Conservation (phyloP, 2,888 invertebrate species). For the Pachliopta kotzebuea region DNA sequence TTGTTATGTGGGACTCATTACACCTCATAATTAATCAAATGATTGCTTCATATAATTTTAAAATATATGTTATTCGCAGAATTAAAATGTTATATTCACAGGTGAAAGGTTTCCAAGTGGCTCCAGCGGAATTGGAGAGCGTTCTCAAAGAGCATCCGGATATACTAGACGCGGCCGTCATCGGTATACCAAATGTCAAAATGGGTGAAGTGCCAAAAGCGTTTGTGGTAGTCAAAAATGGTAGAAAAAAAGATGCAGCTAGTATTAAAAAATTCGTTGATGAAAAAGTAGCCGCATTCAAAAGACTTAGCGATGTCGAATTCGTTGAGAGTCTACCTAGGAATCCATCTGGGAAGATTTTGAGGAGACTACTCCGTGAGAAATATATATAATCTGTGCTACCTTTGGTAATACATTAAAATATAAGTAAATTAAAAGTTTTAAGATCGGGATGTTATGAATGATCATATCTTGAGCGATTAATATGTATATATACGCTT, state of each 20-base stretch:
- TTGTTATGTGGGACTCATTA: too few species aligned
- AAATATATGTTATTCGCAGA: too few species aligned
- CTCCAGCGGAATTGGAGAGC: conserved; percentile 93
- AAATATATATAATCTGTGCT: conserved; percentile 10
- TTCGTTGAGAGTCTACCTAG: conserved; percentile 85
- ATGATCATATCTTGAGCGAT: too few species aligned
- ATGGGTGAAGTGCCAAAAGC: conserved; percentile 89
- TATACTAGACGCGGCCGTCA: conserved; percentile 89
- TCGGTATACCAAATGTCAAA: conserved; percentile 84
- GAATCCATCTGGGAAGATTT: conserved; percentile 87
- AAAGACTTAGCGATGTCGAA: conserved; percentile 83
- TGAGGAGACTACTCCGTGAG: conserved; percentile 80
- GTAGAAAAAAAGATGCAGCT: conserved; percentile 60
- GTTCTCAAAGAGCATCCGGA: conserved; percentile 85
- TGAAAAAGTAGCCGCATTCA: conserved; percentile 86
- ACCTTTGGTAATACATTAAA: too few species aligned
- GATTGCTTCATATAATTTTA: too few species aligned
- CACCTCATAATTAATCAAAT: too few species aligned
- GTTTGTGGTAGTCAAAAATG: conserved; percentile 81
- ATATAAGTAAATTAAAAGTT: too few species aligned
- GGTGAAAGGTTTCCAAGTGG: conserved; percentile 86
- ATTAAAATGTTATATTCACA: conserved; percentile 51
- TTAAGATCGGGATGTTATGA: too few species aligned
- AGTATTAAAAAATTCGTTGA: conserved; percentile 82
- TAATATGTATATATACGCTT: too few species aligned